Conservation (phyloP, 2,797 vertebrate species). For the Discoglossus pictus region DNA sequence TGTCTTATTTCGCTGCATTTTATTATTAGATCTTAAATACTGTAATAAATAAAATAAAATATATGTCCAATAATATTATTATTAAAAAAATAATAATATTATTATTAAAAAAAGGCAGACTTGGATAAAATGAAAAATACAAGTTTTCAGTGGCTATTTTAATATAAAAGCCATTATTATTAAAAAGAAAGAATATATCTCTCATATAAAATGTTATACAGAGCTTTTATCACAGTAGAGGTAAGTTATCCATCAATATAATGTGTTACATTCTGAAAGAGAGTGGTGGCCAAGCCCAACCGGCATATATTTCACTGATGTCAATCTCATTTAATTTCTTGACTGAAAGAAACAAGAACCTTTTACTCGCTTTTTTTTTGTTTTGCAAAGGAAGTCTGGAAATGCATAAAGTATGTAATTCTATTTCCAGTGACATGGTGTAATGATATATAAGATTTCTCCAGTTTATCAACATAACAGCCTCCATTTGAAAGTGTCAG, state of each 20-base stretch:
- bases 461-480: neutral
- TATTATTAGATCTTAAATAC: too few species aligned
- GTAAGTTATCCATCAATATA: neutral
- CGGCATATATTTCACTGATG: neutral
- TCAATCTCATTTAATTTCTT: slow-evolving; percentile 10
- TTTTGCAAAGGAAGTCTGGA: slow-evolving; percentile 5
- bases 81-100: too few species aligned
- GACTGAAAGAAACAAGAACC: slow-evolving; percentile 8
- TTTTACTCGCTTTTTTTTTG: neutral
- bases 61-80: too few species aligned
- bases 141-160: too few species aligned
- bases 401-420: slow-evolving; percentile 10
- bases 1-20: too few species aligned
- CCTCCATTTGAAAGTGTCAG: neutral
- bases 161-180: too few species aligned
- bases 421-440: neutral
- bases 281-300: neutral
- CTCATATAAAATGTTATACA: too few species aligned
- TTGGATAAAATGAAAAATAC: too few species aligned
- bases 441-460: slow-evolving; percentile 1
- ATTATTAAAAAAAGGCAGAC: too few species aligned
- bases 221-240: too few species aligned
- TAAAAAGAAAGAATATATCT: too few species aligned
- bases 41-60: too few species aligned
- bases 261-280: neutral